phyloP scores from a whole-genome alignment of 2,888 invertebrate genomes.

The Mythimna albipuncta region DNA sequence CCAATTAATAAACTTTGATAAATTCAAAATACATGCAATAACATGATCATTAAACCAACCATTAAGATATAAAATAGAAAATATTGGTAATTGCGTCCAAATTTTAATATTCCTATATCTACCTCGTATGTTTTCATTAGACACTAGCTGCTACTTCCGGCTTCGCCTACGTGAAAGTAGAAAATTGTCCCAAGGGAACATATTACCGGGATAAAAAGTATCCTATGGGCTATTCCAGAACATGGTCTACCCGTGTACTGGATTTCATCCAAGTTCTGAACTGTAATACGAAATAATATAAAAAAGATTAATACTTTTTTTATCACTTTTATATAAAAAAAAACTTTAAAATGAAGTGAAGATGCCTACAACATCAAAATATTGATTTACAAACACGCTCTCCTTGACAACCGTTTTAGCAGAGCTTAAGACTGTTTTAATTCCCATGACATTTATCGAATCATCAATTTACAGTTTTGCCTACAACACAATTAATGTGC shows the following conservation, averaged over 20 bases:
- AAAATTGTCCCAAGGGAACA: too few species aligned
- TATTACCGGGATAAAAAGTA: too few species aligned
- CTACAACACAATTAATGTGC: slow-evolving; percentile 49
- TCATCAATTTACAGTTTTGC: slow-evolving; percentile 33
- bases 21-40: slow-evolving; percentile 51
- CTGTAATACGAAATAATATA: too few species aligned
- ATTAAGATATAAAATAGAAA: slow-evolving; percentile 44
- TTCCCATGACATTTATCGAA: slow-evolving; percentile 42
- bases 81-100: slow-evolving; percentile 37
- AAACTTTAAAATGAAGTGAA: background rate
- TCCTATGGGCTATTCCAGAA: too few species aligned
- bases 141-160: too few species aligned
- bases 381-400: slow-evolving; percentile 11
- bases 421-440: slow-evolving; percentile 15
- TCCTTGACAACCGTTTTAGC: background rate
- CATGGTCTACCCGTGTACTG: too few species aligned
- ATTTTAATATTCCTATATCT: slow-evolving; percentile 20
- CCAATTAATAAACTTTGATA: slow-evolving; percentile 54
- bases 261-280: too few species aligned
- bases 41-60: slow-evolving; percentile 51
- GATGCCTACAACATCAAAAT: slow-evolving; percentile 3
- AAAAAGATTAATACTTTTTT: too few species aligned
- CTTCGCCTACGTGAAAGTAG: too few species aligned
- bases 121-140: background rate
- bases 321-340: too few species aligned